These are phyloP conservation scores for Peucedramus taeniatus DNA, from an alignment of 2,113 vertebrate genomes.

Conservation along the genomic window DNA sequence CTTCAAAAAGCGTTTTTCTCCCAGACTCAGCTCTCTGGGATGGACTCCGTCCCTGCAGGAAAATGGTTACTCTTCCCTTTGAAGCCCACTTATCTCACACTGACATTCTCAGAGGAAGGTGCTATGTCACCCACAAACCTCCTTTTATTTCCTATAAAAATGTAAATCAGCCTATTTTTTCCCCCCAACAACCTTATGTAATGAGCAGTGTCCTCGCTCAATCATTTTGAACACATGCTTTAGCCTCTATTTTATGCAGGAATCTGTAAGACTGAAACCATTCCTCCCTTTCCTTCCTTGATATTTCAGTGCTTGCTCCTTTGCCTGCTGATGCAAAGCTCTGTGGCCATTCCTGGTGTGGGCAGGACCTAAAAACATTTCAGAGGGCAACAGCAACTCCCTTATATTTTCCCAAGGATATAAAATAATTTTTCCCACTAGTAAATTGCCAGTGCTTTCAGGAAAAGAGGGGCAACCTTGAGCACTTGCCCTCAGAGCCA, in stretches of 20 bases:
- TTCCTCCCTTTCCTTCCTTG: not conserved
- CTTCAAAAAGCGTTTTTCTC: not conserved
- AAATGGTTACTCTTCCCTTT: not conserved
- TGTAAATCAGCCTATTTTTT: not conserved
- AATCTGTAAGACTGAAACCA: not conserved
- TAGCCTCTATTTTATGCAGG: not conserved
- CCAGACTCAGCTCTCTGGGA: not conserved
- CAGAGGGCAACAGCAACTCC: not conserved
- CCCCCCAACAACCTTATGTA: not conserved
- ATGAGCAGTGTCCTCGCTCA: not conserved
- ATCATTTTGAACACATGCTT: not conserved
- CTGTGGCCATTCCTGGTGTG: not conserved
- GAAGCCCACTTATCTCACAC: not conserved
- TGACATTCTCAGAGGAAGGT: constrained; percentile 14
- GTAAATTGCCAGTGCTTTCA: not conserved
- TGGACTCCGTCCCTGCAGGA: not conserved
- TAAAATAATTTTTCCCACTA: not conserved
- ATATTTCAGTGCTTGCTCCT: not conserved
- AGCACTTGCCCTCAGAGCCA: not conserved
- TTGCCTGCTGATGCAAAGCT: not conserved
- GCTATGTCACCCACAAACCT: constrained; percentile 32
- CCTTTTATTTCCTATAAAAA: constrained; percentile 37
- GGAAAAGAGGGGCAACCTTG: not conserved
- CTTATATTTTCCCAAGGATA: not conserved
- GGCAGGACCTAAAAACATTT: not conserved